These are phyloP conservation scores for Blera fallax DNA, from an alignment of 2,888 invertebrate genomes.

Conservation along the genomic window DNA sequence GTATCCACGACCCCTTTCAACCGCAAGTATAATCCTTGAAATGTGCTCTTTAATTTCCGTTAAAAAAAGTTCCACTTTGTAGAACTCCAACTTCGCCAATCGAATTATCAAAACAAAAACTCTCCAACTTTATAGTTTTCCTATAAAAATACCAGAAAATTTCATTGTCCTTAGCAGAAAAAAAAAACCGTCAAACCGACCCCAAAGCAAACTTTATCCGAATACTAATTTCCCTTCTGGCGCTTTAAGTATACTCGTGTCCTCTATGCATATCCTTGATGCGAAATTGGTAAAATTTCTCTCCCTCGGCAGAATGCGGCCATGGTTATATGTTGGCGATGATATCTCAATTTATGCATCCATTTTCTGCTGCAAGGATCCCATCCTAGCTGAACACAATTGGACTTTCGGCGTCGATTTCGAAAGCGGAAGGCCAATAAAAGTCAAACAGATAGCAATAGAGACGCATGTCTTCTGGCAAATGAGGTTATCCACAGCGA, in stretches of 20 bases:
- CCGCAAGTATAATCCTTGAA: too few species aligned
- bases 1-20: too few species aligned
- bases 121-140: too few species aligned
- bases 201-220: slow-evolving; percentile 1
- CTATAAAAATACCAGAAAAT: neutral
- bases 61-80: too few species aligned
- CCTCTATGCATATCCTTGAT: neutral
- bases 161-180: neutral
- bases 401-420: slow-evolving; percentile 33
- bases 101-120: too few species aligned
- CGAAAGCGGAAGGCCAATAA: slow-evolving; percentile 36
- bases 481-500: slow-evolving; percentile 42
- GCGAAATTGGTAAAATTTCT: slow-evolving; percentile 15
- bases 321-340: slow-evolving; percentile 11
- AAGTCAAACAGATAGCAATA: neutral
- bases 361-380: neutral
- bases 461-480: neutral
- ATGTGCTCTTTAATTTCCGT: too few species aligned
- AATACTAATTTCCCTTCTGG: slow-evolving; percentile 18
- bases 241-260: neutral
- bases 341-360: slow-evolving; percentile 15
- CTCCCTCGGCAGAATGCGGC: neutral
- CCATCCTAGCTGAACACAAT: neutral
- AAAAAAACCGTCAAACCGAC: neutral
- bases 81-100: too few species aligned